Evolutionary conservation across 2,113 vertebrate genomes (phyloP).

Genomic region (Alexandromys fortis): DNA sequence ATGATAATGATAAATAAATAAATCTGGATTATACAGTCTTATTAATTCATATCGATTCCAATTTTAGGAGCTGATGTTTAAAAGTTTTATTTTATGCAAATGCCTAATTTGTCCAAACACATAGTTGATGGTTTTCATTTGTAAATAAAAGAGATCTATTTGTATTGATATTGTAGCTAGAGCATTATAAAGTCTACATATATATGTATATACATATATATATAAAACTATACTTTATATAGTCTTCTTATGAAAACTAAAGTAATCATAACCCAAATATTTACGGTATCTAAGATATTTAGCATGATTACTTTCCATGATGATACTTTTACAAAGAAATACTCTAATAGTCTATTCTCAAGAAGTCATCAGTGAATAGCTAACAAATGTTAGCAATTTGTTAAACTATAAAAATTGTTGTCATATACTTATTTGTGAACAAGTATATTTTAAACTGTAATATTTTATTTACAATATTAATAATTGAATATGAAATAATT

Average conservation of each 20-base stretch:
- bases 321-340: background rate
- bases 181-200: background rate
- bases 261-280: background rate
- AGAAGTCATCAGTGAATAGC: background rate
- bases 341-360: background rate
- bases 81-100: conserved; percentile 27
- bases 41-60: conserved; percentile 33
- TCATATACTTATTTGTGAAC: background rate
- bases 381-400: background rate
- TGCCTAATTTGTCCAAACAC: background rate
- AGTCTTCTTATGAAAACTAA: conserved; percentile 40
- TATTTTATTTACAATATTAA: conserved; percentile 27
- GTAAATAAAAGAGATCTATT: conserved; percentile 20
- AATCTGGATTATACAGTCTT: conserved; percentile 12
- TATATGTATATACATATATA: background rate
- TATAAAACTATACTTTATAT: background rate
- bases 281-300: background rate
- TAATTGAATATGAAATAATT: conserved; percentile 33
- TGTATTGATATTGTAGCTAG: conserved; percentile 1
- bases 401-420: background rate
- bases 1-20: background rate
- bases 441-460: background rate
- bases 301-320: background rate
- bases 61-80: conserved; percentile 30
- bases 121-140: conserved; percentile 1